These are phyloP conservation scores for Nyctibius bracteatus DNA, from an alignment of 2,113 vertebrate genomes.

Conservation along the genomic window DNA sequence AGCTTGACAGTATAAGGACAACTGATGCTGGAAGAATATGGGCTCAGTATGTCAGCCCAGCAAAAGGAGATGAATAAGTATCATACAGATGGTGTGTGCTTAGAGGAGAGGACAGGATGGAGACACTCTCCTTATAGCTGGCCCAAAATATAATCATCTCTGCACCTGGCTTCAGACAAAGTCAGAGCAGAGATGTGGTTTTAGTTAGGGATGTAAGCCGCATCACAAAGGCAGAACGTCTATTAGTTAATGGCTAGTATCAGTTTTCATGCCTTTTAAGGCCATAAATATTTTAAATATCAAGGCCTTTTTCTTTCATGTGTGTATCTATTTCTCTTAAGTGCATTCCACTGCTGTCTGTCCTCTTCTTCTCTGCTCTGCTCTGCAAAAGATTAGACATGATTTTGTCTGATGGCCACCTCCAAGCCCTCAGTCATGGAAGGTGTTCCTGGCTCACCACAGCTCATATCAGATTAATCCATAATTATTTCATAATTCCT, in stretches of 20 bases:
- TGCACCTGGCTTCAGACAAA: slow-evolving; percentile 79
- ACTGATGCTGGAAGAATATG: slow-evolving; percentile 14
- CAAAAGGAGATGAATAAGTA: background rate
- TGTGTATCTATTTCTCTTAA: slow-evolving; percentile 81
- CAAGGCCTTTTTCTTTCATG: slow-evolving; percentile 80
- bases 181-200: slow-evolving; percentile 84
- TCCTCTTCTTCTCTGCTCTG: slow-evolving; percentile 59
- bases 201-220: slow-evolving; percentile 87
- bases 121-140: slow-evolving; percentile 13
- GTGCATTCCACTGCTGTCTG: slow-evolving; percentile 75
- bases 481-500: background rate
- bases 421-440: background rate
- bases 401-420: slow-evolving; percentile 56
- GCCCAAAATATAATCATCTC: slow-evolving; percentile 78
- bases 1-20: background rate
- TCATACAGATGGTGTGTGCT: slow-evolving; percentile 31
- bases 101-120: slow-evolving; percentile 32
- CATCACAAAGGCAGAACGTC: slow-evolving; percentile 82
- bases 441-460: background rate
- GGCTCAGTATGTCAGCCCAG: slow-evolving; percentile 18
- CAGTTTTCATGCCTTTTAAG: slow-evolving; percentile 93
- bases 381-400: slow-evolving; percentile 66
- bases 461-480: background rate
- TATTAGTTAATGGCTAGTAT: slow-evolving; percentile 87
- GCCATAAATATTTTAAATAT: slow-evolving; percentile 90